A percentile compares a stretch with the other conserved stretches of the same genome.
These are phyloP conservation scores for Palythoa grandiflora DNA, from an alignment of 92 coral and sea anemone genomes.

Conservation along the genomic window DNA sequence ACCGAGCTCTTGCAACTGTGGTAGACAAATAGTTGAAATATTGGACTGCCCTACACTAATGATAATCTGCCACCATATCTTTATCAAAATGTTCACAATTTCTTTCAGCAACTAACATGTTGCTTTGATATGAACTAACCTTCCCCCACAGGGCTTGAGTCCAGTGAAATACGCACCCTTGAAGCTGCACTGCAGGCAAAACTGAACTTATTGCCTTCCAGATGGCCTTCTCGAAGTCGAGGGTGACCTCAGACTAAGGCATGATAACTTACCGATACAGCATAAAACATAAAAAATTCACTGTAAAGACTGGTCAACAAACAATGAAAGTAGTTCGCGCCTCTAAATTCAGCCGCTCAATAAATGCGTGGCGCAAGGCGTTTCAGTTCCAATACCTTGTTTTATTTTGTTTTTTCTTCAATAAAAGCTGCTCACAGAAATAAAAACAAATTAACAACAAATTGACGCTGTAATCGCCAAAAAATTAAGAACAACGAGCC, in stretches of 20 bases:
- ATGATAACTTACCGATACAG: no score
- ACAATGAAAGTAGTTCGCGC: no score
- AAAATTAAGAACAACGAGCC: no score
- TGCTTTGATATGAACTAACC: slow-evolving; percentile 10
- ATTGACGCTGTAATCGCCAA: no score
- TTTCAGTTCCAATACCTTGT: no score
- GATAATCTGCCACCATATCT: not conserved
- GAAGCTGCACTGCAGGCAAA: slow-evolving; percentile 9
- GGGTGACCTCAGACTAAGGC: not conserved
- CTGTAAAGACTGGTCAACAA: no score
- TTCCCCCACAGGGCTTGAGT: not conserved
- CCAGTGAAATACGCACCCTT: slow-evolving; percentile 7
- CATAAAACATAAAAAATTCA: no score
- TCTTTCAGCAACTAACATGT: not conserved
- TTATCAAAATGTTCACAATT: not conserved
- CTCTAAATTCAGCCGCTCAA: no score
- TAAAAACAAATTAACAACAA: no score
- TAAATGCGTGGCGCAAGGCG: no score
- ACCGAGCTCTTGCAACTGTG: slow-evolving; percentile 4
- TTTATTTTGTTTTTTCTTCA: no score
- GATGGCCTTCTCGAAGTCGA: not conserved
- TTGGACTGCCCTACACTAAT: not conserved
- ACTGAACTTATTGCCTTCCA: slow-evolving; percentile 2
- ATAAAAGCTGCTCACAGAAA: no score
- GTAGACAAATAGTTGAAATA: not conserved